These are phyloP conservation scores for Pleuronectes platessa DNA, from an alignment of 2,113 vertebrate species.

Conservation along the genomic window DNA sequence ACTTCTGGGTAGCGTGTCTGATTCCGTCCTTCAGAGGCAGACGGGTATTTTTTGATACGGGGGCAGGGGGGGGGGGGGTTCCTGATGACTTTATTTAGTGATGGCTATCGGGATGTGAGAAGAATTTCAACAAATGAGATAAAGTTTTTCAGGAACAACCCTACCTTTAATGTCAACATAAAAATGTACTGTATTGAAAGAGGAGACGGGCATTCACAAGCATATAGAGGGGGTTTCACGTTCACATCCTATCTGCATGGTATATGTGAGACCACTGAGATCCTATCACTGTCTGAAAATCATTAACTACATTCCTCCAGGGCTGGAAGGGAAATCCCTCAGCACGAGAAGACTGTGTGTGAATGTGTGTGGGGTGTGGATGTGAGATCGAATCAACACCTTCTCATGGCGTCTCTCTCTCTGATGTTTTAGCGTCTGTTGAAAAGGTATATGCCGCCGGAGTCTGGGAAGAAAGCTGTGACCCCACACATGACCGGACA, in stretches of 20 bases:
- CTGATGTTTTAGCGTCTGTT: constrained; percentile 55
- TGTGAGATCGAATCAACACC: constrained; percentile 67
- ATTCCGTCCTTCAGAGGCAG: no score
- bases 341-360: constrained; percentile 27
- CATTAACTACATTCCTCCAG: constrained; percentile 55
- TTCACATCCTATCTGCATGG: constrained; percentile 14
- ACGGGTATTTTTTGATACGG: no score
- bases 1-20: no score
- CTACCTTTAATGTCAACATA: no score
- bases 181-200: no score
- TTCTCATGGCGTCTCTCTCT: constrained; percentile 46
- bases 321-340: constrained; percentile 54
- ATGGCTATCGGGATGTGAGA: no score
- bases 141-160: no score
- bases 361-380: constrained; percentile 15
- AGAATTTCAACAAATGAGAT: no score
- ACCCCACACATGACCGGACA: constrained; percentile 52
- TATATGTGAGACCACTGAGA: constrained; percentile 33
- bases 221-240: not conserved
- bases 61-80: no score
- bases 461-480: constrained; percentile 26
- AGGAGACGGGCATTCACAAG: not conserved
- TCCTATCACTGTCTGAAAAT: constrained; percentile 63
- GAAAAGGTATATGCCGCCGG: constrained; percentile 47
- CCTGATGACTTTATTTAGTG: no score